These are phyloP conservation scores for Megalops atlanticus DNA, from an alignment of 2,113 vertebrate species.

Conservation along the genomic window DNA sequence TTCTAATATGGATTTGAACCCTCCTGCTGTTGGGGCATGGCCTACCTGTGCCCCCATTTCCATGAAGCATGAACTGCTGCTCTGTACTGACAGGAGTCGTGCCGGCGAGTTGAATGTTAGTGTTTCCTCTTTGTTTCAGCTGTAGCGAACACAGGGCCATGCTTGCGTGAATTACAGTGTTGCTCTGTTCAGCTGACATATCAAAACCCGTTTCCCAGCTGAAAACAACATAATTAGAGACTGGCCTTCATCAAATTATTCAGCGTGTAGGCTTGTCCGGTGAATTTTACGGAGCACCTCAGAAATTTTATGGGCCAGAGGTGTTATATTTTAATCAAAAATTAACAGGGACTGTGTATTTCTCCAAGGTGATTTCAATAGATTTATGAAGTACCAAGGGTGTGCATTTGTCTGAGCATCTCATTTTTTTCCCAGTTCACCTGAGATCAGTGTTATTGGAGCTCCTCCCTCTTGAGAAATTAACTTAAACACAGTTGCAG, in stretches of 20 bases:
- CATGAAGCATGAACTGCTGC: too few species aligned
- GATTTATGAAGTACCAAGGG: neutral
- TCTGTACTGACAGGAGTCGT: too few species aligned
- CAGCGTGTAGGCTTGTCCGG: neutral
- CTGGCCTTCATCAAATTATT: neutral
- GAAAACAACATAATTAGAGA: slow-evolving; percentile 6
- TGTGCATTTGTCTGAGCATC: neutral
- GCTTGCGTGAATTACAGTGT: neutral
- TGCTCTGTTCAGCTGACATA: slow-evolving; percentile 15
- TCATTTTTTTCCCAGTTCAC: neutral
- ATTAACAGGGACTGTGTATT: neutral
- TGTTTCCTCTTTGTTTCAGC: neutral
- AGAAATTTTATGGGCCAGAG: neutral
- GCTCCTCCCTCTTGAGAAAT: neutral
- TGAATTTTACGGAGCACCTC: neutral
- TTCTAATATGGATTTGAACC: neutral
- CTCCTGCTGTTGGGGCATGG: neutral
- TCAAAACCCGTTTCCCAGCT: neutral
- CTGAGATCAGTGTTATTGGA: too few species aligned
- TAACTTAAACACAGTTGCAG: neutral
- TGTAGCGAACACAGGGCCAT: neutral
- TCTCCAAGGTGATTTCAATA: neutral
- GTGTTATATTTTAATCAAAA: neutral
- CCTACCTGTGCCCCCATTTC: neutral
- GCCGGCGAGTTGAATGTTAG: neutral